phyloP scores from a whole-genome alignment of 1,140 invertebrate species.

The Pararge aegeria region DNA sequence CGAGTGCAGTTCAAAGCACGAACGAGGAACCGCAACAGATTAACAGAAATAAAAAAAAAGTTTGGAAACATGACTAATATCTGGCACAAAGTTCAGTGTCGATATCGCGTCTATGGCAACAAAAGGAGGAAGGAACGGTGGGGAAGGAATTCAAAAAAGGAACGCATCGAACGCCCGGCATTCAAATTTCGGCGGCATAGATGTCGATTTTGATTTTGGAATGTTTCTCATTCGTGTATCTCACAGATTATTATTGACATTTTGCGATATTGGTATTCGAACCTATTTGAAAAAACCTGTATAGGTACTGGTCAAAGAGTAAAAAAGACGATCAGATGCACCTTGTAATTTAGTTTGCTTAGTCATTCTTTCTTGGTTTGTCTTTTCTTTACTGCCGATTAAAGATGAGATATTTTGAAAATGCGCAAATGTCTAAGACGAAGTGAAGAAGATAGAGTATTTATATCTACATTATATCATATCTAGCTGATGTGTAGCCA shows the following conservation, averaged over 20 bases:
- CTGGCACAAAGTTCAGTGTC: conserved; percentile 66
- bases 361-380: too few relatives aligned
- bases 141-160: conserved; percentile 63
- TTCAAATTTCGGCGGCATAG: conserved; percentile 39
- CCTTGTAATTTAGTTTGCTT: too few relatives aligned
- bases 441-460: too few relatives aligned
- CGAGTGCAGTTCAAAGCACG: conserved; percentile 67
- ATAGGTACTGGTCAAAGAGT: background rate
- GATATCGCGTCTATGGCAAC: conserved; percentile 60
- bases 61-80: conserved; percentile 65
- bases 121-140: conserved; percentile 50
- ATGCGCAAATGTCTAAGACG: too few relatives aligned
- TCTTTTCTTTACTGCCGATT: too few relatives aligned
- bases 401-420: too few relatives aligned
- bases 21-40: conserved; percentile 66
- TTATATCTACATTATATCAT: too few relatives aligned
- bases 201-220: conserved; percentile 52
- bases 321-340: background rate
- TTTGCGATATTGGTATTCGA: conserved; percentile 4
- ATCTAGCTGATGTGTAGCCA: background rate
- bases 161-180: conserved; percentile 40
- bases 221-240: conserved; percentile 33
- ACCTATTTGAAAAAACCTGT: background rate
- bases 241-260: conserved; percentile 27
- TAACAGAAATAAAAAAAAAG: conserved; percentile 45